A percentile compares a stretch with the other conserved stretches of the same genome.
phyloP scores from a whole-genome alignment of 2,888 invertebrate species.

The Syrista parreyssii region DNA sequence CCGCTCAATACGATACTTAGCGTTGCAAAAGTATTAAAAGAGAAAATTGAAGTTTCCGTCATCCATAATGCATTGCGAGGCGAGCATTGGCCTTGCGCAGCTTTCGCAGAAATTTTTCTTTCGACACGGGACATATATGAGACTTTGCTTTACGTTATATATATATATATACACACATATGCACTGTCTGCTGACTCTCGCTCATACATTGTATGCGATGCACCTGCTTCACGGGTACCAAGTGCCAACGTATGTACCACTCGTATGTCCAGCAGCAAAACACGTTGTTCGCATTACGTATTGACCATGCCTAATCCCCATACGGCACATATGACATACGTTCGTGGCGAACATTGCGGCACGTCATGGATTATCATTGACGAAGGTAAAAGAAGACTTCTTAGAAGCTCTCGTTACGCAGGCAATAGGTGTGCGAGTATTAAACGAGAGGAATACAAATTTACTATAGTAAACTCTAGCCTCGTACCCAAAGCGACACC shows the following conservation, averaged over 20 bases:
- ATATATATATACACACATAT: not conserved
- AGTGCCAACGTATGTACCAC: not conserved
- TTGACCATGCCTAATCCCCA: not conserved
- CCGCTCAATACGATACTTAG: not conserved
- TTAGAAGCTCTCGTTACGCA: not conserved
- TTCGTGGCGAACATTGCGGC: not conserved
- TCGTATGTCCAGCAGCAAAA: not conserved
- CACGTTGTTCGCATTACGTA: not conserved
- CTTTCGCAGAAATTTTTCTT: conserved; percentile 5
- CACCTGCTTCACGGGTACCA: not conserved
- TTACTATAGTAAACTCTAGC: not conserved
- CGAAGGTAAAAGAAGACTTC: not conserved
- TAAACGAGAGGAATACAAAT: not conserved
- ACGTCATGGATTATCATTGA: not conserved
- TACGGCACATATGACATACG: not conserved
- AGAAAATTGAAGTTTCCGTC: not conserved
- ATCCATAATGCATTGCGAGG: not conserved
- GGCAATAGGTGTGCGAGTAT: not conserved
- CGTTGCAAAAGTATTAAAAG: not conserved
- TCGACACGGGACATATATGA: not conserved
- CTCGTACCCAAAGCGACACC: not conserved
- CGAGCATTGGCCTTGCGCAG: not conserved
- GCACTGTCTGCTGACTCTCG: not conserved
- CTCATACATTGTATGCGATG: not conserved
- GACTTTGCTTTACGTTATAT: not conserved